phyloP scores from a whole-genome alignment of 2,797 vertebrate species.

The Chelonia mydas region DNA sequence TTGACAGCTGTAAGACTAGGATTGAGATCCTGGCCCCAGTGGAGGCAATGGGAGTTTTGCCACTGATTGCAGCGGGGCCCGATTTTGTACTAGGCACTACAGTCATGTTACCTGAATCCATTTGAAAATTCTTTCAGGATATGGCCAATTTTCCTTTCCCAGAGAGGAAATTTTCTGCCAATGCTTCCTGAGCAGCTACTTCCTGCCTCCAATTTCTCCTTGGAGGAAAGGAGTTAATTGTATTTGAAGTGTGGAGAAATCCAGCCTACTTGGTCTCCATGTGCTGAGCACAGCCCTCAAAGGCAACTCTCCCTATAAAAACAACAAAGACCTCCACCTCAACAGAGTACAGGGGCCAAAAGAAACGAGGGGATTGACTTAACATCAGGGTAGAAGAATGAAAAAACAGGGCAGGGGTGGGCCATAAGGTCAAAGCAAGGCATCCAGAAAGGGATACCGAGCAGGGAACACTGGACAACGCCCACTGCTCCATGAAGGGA shows the following conservation, averaged over 20 bases:
- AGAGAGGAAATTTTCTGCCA: not conserved
- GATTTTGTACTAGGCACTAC: not conserved
- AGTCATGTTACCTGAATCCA: not conserved
- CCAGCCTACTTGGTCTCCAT: not conserved
- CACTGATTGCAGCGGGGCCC: too few species aligned
- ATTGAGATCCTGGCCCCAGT: not conserved
- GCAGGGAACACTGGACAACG: not conserved
- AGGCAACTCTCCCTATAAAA: not conserved
- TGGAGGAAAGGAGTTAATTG: not conserved
- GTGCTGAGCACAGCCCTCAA: not conserved
- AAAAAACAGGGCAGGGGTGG: not conserved
- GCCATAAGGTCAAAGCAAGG: not conserved
- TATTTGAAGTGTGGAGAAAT: not conserved
- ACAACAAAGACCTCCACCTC: not conserved
- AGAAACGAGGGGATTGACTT: not conserved
- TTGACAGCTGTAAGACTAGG: not conserved
- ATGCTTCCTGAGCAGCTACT: not conserved
- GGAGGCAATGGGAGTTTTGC: not conserved
- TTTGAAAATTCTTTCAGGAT: not conserved
- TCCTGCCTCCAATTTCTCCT: not conserved
- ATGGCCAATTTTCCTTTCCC: not conserved
- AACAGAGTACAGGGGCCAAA: not conserved
- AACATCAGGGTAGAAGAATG: too few species aligned
- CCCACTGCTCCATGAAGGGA: not conserved
- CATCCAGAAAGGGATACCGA: not conserved